phyloP scores from a whole-genome alignment of 2,888 invertebrate species.

The Ochropacha duplaris region DNA sequence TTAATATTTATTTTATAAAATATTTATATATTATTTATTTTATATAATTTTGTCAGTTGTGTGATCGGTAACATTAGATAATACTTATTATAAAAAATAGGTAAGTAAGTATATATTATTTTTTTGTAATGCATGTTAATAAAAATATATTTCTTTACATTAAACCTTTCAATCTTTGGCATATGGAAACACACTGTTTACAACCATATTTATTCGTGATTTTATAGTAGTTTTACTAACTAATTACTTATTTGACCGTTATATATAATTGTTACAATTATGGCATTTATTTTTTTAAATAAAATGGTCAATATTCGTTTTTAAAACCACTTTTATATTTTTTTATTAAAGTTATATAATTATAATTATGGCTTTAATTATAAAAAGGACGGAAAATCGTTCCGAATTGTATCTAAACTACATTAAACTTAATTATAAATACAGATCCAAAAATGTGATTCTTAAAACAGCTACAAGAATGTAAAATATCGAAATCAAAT shows the following conservation, averaged over 20 bases:
- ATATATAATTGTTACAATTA: background rate
- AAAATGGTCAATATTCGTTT: background rate
- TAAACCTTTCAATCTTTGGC: slow-evolving; percentile 71
- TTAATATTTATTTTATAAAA: slow-evolving; percentile 23
- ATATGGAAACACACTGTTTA: slow-evolving; percentile 51
- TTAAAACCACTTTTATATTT: background rate
- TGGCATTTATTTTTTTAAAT: background rate
- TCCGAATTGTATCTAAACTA: slow-evolving; percentile 30
- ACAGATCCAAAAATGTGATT: slow-evolving; percentile 3
- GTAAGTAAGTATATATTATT: slow-evolving; percentile 36
- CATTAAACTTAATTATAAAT: background rate
- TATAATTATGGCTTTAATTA: slow-evolving; percentile 51
- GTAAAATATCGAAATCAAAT: background rate
- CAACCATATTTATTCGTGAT: slow-evolving; percentile 1
- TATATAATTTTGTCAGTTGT: slow-evolving; percentile 15
- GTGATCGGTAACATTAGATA: slow-evolving; percentile 17
- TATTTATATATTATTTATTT: slow-evolving; percentile 6
- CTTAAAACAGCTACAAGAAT: background rate
- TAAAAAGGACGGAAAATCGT: slow-evolving; percentile 54
- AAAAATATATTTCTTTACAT: slow-evolving; percentile 56
- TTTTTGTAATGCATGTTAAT: slow-evolving; percentile 62
- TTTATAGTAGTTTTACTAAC: background rate
- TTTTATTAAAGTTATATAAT: slow-evolving; percentile 11
- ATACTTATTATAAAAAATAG: slow-evolving; percentile 26
- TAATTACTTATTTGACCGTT: background rate